A percentile compares a stretch with the other conserved stretches of the same genome.
phyloP scores from a whole-genome alignment of 1,140 invertebrate genomes.

The Pseudomyrmex flavicornis region DNA sequence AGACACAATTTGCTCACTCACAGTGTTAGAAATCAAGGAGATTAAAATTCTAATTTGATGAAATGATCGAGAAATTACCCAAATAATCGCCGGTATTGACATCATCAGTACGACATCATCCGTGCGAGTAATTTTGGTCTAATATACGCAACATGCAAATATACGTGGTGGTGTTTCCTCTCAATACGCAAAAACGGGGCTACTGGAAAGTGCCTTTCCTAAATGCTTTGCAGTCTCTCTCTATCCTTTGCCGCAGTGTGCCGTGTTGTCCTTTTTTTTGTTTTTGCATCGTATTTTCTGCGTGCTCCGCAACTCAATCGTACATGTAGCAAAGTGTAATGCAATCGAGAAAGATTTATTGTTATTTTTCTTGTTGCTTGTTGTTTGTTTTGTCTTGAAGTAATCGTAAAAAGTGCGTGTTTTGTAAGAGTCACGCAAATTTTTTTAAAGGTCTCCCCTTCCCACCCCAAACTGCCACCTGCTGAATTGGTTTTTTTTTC shows the following conservation, averaged over 20 bases:
- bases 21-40: slow-evolving; percentile 7
- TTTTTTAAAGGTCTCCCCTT: slow-evolving; percentile 80
- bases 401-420: slow-evolving; percentile 78
- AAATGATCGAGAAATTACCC: slow-evolving; percentile 35
- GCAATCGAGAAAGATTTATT: slow-evolving; percentile 63
- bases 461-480: slow-evolving; percentile 79
- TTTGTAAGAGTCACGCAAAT: slow-evolving; percentile 80
- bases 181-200: slow-evolving; percentile 67
- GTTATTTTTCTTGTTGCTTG: slow-evolving; percentile 55
- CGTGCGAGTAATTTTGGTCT: slow-evolving; percentile 49
- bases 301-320: slow-evolving; percentile 79
- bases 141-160: slow-evolving; percentile 57
- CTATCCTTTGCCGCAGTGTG: slow-evolving; percentile 74
- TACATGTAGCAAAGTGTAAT: slow-evolving; percentile 39
- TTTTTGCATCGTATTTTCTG: slow-evolving; percentile 64
- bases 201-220: slow-evolving; percentile 74
- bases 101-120: slow-evolving; percentile 20
- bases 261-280: slow-evolving; percentile 65
- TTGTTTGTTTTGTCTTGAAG: slow-evolving; percentile 78
- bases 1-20: slow-evolving; percentile 61
- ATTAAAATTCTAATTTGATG: slow-evolving; percentile 20
- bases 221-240: slow-evolving; percentile 83
- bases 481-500: slow-evolving; percentile 82
- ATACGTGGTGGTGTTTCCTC: slow-evolving; percentile 47
- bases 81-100: slow-evolving; percentile 32